These are phyloP conservation scores for Embidobia sp. DNA, from an alignment of 2,888 invertebrate genomes.

Conservation along the genomic window DNA sequence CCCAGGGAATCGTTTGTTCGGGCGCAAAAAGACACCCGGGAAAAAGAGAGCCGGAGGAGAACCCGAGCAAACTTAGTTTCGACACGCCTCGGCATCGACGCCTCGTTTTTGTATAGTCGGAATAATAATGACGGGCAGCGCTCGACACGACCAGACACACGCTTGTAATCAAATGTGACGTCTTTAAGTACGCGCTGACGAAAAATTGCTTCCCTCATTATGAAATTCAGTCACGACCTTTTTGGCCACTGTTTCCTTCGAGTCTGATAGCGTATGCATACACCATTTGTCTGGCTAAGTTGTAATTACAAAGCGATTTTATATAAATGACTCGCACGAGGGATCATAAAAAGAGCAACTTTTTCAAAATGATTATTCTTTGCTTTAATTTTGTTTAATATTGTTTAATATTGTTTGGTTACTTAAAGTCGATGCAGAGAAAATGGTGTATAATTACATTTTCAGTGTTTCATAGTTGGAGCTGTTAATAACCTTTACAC, in stretches of 20 bases:
- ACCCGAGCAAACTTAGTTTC: constrained; percentile 46
- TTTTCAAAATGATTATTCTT: too few relatives aligned
- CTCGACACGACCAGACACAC: constrained; percentile 22
- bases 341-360: too few relatives aligned
- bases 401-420: too few relatives aligned
- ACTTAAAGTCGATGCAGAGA: too few relatives aligned
- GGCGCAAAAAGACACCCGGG: constrained; percentile 23
- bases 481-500: too few relatives aligned
- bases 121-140: constrained; percentile 47
- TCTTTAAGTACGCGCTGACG: constrained; percentile 27
- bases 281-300: background rate
- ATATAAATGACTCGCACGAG: too few relatives aligned
- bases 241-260: constrained; percentile 31
- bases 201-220: constrained; percentile 43
- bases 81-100: constrained; percentile 49
- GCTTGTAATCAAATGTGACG: constrained; percentile 47
- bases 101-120: constrained; percentile 41
- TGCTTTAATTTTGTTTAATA: too few relatives aligned
- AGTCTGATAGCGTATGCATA: background rate
- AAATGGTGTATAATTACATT: too few relatives aligned
- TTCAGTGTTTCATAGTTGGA: too few relatives aligned
- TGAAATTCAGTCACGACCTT: constrained; percentile 25
- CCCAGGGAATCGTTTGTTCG: too few relatives aligned
- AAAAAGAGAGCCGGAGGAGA: constrained; percentile 9
- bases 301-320: constrained; percentile 10